Conservation (phyloP, 2,113 vertebrate species). For the Illadopsis cleaveri region DNA sequence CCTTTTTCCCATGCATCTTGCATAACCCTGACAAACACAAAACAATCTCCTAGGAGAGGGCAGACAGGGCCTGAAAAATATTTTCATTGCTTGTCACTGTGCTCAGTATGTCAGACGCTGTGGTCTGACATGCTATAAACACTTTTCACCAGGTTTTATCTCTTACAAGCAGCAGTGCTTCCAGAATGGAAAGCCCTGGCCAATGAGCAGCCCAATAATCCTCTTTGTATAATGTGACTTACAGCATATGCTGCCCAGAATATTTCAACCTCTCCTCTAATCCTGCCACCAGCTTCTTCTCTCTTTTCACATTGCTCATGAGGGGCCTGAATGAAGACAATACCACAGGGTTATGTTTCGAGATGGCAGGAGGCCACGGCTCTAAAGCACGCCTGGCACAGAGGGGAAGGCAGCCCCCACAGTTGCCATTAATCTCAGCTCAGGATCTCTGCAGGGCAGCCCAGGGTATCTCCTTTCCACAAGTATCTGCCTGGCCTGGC, state of each 20-base stretch:
- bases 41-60: not conserved
- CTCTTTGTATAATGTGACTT: constrained; percentile 40
- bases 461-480: constrained; percentile 52
- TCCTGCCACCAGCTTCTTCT: constrained; percentile 60
- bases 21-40: not conserved
- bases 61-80: constrained; percentile 5
- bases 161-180: not conserved
- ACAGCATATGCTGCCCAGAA: constrained; percentile 52
- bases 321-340: constrained; percentile 52
- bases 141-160: constrained; percentile 35
- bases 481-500: not conserved
- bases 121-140: not conserved
- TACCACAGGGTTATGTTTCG: constrained; percentile 43
- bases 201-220: constrained; percentile 12
- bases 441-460: constrained; percentile 43
- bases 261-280: constrained; percentile 63
- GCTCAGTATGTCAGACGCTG: not conserved
- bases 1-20: constrained; percentile 2
- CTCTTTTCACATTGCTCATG: constrained; percentile 51
- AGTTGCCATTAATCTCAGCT: constrained; percentile 57
- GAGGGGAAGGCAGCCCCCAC: constrained; percentile 26
- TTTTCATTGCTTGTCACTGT: constrained; percentile 25
- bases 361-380: constrained; percentile 61
- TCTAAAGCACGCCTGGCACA: constrained; percentile 19
- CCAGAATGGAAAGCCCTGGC: constrained; percentile 3